Conservation (phyloP, 2,888 invertebrate species). For the Cheilosia soror region DNA sequence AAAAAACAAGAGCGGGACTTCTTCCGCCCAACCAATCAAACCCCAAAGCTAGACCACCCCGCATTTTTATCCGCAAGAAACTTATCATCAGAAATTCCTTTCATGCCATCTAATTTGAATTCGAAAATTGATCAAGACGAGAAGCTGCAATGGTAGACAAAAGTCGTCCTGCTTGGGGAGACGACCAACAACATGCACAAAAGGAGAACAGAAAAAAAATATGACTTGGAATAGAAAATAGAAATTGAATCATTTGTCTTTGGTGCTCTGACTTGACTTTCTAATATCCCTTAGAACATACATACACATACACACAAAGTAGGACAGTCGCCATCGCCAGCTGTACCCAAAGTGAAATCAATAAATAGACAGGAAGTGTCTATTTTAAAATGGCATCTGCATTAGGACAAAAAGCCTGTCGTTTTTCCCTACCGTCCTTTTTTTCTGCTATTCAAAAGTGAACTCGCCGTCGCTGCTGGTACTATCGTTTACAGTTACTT, state of each 20-base stretch:
- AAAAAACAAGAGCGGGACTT: conserved; percentile 12
- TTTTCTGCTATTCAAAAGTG: conserved; percentile 5
- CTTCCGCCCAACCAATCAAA: conserved; percentile 48
- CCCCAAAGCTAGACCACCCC: conserved; percentile 17
- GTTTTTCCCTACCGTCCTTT: neutral
- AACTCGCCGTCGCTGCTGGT: conserved; percentile 25
- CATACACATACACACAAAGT: conserved; percentile 14
- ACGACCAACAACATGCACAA: conserved; percentile 24
- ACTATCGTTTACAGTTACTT: too few relatives aligned
- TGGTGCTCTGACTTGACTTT: conserved; percentile 29
- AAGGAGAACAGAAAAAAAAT: conserved; percentile 20
- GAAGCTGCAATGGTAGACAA: conserved; percentile 53
- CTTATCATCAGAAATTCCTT: conserved; percentile 66
- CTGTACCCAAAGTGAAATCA: conserved; percentile 47
- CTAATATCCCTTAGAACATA: neutral
- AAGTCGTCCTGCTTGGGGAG: conserved; percentile 24
- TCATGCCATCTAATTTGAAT: conserved; percentile 73
- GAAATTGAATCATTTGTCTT: conserved; percentile 70
- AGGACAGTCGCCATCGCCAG: conserved; percentile 31
- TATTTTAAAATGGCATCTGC: conserved; percentile 64
- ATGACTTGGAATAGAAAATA: conserved; percentile 32
- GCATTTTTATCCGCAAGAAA: conserved; percentile 64
- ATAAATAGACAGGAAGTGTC: conserved; percentile 55
- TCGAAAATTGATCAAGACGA: conserved; percentile 68
- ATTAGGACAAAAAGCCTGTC: conserved; percentile 48